phyloP scores from a whole-genome alignment of 2,888 invertebrate species.

The Rambutsinella grinnellia region DNA sequence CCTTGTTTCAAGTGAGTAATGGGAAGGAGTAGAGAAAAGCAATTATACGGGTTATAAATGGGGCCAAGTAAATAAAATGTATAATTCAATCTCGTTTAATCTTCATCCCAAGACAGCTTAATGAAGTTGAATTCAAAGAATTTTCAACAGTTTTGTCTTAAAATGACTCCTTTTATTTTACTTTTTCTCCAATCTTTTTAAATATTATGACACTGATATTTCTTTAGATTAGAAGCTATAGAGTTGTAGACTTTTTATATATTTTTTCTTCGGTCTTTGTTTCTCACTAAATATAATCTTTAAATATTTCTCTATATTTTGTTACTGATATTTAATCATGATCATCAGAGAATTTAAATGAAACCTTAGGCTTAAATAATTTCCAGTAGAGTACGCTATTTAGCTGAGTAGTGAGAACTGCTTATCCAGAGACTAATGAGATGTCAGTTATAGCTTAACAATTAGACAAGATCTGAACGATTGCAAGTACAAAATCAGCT shows the following conservation, averaged over 20 bases:
- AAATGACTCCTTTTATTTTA: too few species aligned
- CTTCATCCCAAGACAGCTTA: not conserved
- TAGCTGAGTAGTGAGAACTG: too few species aligned
- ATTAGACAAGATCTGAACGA: too few species aligned
- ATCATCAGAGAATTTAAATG: not conserved
- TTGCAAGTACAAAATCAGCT: too few species aligned
- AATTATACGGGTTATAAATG: slow-evolving; percentile 44
- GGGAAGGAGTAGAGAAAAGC: slow-evolving; percentile 22
- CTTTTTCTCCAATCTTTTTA: too few species aligned
- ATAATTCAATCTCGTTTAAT: slow-evolving; percentile 29
- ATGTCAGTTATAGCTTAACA: too few species aligned
- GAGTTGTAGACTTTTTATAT: slow-evolving; percentile 25
- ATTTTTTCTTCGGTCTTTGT: slow-evolving; percentile 58
- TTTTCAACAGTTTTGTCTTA: not conserved
- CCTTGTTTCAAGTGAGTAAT: slow-evolving; percentile 38
- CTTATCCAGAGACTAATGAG: too few species aligned
- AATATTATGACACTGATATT: too few species aligned
- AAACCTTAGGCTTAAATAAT: not conserved
- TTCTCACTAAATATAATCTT: slow-evolving; percentile 44
- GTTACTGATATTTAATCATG: slow-evolving; percentile 1
- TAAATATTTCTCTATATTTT: slow-evolving; percentile 2
- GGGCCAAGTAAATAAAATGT: slow-evolving; percentile 14
- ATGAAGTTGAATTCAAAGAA: not conserved
- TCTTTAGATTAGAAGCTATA: too few species aligned
- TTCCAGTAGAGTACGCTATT: too few species aligned